Base-by-base conservation (phyloP, 1,140 invertebrate species). In the Leptoteleia sp. region DNA sequence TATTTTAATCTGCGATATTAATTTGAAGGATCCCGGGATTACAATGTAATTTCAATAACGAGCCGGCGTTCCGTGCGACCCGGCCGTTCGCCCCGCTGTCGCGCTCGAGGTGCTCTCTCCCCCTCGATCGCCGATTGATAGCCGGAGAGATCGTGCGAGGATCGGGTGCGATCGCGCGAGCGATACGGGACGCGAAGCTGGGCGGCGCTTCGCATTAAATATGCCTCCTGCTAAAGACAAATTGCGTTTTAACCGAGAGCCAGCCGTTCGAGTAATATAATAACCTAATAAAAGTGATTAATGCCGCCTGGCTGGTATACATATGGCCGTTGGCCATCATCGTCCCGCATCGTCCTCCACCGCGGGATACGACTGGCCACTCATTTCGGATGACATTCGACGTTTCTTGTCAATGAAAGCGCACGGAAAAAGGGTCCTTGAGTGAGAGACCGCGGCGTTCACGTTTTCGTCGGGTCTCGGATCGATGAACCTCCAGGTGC, bases 281-380 rank as follows among this genome's bases (percentile, higher is more conserved):
- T 85, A 84, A 86, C 81, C 84, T 83, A 85, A 85, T 85, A 85
- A 86, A 85, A 85, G 82, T 85, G 83, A 86, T 84, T 84, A 85
- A 80, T 76, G 68, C 61, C 61, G 15, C 33, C 57, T 15, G 65
- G 19, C 61, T 47, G 47, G 43, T 42, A 68, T 72, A 67, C 50
- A 61, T 48, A 71, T 59, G 45, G 70, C 76, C 71, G 35, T 37
- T 37, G 55, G 76, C 40, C 68, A 52, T 55, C 55, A 29, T 43
- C 27, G 38, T 64, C 48, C 50, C 52, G 27, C 29, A 47, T 57
- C 38, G 40, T 5, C 11, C 37, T 9, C 22, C 42, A 42, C 65
- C 64, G 42, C 65, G 48, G 73, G 64, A 57, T 48, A 59, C 59
- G 27, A 25, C 17, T 22, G 38, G 57, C 42, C 35, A 40, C 52